Conservation (phyloP, 1,140 invertebrate genomes). For the Neodiprion pinetum region DNA sequence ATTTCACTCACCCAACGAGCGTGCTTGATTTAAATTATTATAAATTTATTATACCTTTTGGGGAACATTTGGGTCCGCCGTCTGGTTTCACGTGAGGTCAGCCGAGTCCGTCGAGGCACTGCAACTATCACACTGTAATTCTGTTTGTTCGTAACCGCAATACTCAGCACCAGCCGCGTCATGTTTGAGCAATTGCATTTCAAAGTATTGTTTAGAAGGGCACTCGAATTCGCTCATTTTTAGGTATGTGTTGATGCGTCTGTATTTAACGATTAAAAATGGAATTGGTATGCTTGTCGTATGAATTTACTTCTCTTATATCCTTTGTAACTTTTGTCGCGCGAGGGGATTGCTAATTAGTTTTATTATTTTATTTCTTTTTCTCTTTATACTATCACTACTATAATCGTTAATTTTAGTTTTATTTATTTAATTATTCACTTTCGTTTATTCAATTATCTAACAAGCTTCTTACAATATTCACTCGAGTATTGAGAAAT, state of each 20-base stretch:
- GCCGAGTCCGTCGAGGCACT: slow-evolving; percentile 6
- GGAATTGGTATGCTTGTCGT: too few relatives aligned
- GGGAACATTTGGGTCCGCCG: slow-evolving; percentile 1
- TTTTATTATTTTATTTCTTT: not conserved
- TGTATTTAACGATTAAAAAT: too few relatives aligned
- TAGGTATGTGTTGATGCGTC: not conserved
- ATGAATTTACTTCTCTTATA: too few relatives aligned
- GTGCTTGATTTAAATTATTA: too few relatives aligned
- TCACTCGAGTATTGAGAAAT: not conserved
- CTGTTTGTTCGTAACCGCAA: slow-evolving; percentile 4
- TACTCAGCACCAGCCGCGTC: slow-evolving; percentile 3
- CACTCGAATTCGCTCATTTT: slow-evolving; percentile 1
- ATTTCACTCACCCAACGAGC: too few relatives aligned
- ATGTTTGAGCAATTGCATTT: slow-evolving; percentile 3
- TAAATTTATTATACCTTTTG: not conserved
- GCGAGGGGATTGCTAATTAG: too few relatives aligned
- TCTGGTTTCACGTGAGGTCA: slow-evolving; percentile 4
- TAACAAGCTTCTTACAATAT: not conserved
- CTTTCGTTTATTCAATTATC: not conserved
- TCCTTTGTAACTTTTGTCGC: too few relatives aligned
- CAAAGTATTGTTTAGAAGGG: slow-evolving; percentile 1
- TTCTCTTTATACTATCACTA: not conserved
- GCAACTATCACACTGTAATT: slow-evolving; percentile 1
- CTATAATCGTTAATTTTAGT: not conserved
- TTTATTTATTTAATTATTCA: not conserved